Conservation (phyloP, 2,888 invertebrate species). For the Melieria picta region DNA sequence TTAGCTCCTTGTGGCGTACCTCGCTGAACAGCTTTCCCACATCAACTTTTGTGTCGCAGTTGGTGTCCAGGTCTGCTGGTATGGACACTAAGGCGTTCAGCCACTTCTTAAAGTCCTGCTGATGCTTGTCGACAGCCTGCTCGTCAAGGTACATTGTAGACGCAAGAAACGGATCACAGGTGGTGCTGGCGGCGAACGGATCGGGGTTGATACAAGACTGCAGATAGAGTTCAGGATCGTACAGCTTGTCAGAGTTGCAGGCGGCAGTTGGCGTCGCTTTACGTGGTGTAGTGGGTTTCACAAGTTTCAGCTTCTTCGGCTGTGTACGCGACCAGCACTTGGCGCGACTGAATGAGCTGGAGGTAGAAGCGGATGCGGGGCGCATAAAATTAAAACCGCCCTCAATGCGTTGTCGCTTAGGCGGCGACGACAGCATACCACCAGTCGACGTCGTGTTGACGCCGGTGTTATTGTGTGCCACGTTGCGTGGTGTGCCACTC, state of each 20-base stretch:
- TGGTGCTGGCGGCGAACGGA: conserved; percentile 69
- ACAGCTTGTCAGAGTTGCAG: conserved; percentile 48
- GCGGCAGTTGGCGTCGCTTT: not conserved
- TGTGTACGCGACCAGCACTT: conserved; percentile 54
- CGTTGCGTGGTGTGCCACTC: conserved; percentile 20
- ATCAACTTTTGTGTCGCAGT: conserved; percentile 73
- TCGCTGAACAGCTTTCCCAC: conserved; percentile 81
- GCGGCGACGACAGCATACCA: conserved; percentile 55
- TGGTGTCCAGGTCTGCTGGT: conserved; percentile 75
- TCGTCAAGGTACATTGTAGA: conserved; percentile 76
- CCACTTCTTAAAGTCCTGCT: conserved; percentile 80
- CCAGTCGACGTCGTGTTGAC: not conserved
- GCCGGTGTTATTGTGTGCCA: not conserved
- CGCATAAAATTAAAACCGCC: conserved; percentile 34
- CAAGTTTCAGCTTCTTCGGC: conserved; percentile 54
- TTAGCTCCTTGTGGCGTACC: conserved; percentile 74
- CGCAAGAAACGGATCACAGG: conserved; percentile 75
- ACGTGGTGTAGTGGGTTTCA: not conserved
- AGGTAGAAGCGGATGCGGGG: conserved; percentile 31
- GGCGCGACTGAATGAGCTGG: conserved; percentile 38
- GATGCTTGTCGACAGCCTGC: conserved; percentile 75
- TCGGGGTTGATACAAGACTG: conserved; percentile 67
- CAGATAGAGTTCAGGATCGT: conserved; percentile 63
- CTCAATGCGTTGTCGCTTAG: conserved; percentile 59
- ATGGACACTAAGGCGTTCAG: conserved; percentile 81